Conservation (phyloP, 1,140 invertebrate genomes). For the Caligus rogercresseyi region DNA sequence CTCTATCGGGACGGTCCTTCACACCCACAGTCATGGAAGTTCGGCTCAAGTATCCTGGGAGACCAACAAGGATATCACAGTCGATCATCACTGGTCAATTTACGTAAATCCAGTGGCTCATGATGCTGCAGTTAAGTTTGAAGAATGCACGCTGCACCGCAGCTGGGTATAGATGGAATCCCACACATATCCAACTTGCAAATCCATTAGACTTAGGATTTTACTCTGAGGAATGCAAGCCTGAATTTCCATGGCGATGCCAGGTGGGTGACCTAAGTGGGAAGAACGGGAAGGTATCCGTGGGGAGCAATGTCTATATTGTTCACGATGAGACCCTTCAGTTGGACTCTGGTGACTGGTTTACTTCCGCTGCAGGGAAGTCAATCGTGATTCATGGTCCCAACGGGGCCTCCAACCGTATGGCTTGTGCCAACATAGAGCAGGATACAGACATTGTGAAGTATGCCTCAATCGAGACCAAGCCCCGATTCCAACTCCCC, state of each 20-base stretch:
- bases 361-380: slow-evolving; percentile 43
- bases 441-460: slow-evolving; percentile 77
- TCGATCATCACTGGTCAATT: slow-evolving; percentile 73
- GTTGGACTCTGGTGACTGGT: slow-evolving; percentile 35
- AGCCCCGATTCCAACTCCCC: slow-evolving; percentile 65
- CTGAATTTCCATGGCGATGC: slow-evolving; percentile 67
- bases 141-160: slow-evolving; percentile 64
- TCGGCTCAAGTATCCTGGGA: slow-evolving; percentile 62
- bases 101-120: slow-evolving; percentile 84
- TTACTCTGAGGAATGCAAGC: slow-evolving; percentile 65
- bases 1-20: slow-evolving; percentile 63
- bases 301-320: slow-evolving; percentile 55
- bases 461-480: slow-evolving; percentile 66
- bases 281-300: slow-evolving; percentile 57
- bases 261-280: slow-evolving; percentile 80
- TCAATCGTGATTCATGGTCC: slow-evolving; percentile 67
- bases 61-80: slow-evolving; percentile 56
- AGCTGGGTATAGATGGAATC: slow-evolving; percentile 80
- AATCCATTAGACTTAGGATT: slow-evolving; percentile 68
- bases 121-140: slow-evolving; percentile 61
- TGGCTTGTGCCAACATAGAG: slow-evolving; percentile 77
- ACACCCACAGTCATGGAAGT: slow-evolving; percentile 78
- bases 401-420: slow-evolving; percentile 45
- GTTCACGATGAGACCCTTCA: slow-evolving; percentile 74
- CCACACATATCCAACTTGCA: slow-evolving; percentile 69